These are phyloP conservation scores for Rynchops niger DNA, from an alignment of 2,113 vertebrate species.

Conservation along the genomic window DNA sequence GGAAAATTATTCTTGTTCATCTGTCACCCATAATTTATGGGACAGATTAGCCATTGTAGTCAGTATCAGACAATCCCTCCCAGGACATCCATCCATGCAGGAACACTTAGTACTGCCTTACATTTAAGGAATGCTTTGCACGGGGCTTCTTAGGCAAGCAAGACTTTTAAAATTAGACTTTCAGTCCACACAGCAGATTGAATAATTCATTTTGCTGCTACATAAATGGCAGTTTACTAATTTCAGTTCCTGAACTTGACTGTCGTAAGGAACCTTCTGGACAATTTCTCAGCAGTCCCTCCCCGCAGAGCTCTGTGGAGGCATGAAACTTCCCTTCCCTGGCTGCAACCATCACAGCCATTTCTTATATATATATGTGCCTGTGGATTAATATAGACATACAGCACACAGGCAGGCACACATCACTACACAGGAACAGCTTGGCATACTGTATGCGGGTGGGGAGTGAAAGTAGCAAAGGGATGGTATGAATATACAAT, in stretches of 20 bases:
- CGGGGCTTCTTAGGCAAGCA: neutral
- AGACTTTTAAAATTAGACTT: conserved; percentile 41
- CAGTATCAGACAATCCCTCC: neutral
- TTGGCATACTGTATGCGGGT: conserved; percentile 23
- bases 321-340: neutral
- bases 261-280: neutral
- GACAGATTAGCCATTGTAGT: neutral
- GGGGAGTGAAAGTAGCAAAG: conserved; percentile 43
- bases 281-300: neutral
- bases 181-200: conserved; percentile 5
- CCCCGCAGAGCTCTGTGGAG: neutral
- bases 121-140: neutral
- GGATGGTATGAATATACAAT: conserved; percentile 24
- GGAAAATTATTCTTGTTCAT: neutral
- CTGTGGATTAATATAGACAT: conserved; percentile 31
- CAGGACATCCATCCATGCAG: neutral
- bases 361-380: neutral
- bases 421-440: conserved; percentile 34
- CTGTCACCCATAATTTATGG: neutral
- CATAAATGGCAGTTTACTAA: conserved; percentile 38
- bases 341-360: neutral
- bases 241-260: conserved; percentile 28
- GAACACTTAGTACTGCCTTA: neutral
- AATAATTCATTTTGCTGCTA: conserved; percentile 46
- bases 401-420: neutral